phyloP scores from a whole-genome alignment of 2,113 vertebrate species.

The Festucalex cinctus region DNA sequence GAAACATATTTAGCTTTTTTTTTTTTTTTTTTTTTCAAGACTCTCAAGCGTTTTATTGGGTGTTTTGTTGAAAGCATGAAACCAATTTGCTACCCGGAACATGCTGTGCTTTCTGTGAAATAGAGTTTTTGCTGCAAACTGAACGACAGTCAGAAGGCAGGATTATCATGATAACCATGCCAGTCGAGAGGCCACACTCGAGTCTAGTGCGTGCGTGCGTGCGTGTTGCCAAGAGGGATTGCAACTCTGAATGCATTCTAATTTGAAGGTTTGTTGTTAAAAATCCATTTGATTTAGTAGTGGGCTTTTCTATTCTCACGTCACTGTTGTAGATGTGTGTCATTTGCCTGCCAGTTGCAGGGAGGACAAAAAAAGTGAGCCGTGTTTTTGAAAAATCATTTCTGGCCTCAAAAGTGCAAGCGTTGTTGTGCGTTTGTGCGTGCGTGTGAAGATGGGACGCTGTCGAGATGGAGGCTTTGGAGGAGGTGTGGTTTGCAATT shows the following conservation, averaged over 20 bases:
- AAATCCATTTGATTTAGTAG: conserved; percentile 50
- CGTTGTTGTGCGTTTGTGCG: conserved; percentile 32
- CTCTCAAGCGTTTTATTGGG: conserved; percentile 1
- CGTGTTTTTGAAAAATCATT: not conserved
- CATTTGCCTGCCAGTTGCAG: conserved; percentile 1
- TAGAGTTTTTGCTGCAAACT: conserved; percentile 20
- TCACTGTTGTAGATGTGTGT: conserved; percentile 16
- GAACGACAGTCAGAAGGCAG: conserved; percentile 21
- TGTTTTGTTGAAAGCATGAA: conserved; percentile 24
- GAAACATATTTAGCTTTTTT: not conserved
- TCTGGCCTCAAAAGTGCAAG: conserved; percentile 36
- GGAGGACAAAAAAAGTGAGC: conserved; percentile 6
- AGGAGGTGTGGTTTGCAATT: conserved; percentile 30
- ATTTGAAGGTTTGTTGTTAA: conserved; percentile 39
- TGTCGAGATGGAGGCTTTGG: conserved; percentile 33
- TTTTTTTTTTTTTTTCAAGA: not conserved
- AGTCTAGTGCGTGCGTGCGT: conserved; percentile 2
- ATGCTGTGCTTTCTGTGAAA: conserved; percentile 30
- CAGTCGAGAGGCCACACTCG: not conserved
- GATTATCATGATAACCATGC: not conserved
- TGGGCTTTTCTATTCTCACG: conserved; percentile 12
- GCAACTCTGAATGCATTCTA: conserved; percentile 16
- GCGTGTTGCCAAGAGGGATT: conserved; percentile 8
- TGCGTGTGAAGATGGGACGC: conserved; percentile 17
- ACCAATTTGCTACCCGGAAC: conserved; percentile 17